Conservation (phyloP, 2,797 vertebrate genomes). For the Pseudopleuronectes americanus region DNA sequence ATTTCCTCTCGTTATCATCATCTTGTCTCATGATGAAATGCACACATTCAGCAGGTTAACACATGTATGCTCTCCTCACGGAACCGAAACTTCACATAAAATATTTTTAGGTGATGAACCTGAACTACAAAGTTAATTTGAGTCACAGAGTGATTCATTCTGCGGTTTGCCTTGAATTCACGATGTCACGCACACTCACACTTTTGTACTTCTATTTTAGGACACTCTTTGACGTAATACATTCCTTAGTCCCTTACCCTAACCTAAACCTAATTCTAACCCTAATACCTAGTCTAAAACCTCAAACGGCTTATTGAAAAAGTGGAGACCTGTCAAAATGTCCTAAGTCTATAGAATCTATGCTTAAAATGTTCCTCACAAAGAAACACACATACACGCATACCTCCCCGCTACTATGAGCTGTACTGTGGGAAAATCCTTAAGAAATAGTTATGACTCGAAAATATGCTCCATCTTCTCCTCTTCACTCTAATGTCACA, state of each 20-base stretch:
- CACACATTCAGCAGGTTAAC: too few relatives aligned
- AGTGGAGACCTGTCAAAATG: too few relatives aligned
- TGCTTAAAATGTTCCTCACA: too few relatives aligned
- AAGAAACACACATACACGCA: background rate
- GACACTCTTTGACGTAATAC: too few relatives aligned
- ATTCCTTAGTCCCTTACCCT: too few relatives aligned
- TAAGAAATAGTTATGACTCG: constrained; percentile 69
- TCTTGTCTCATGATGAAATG: background rate
- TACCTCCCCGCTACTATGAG: constrained; percentile 32
- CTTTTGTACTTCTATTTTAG: too few relatives aligned
- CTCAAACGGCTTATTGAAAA: too few relatives aligned
- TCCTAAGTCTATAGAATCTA: too few relatives aligned
- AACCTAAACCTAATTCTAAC: too few relatives aligned
- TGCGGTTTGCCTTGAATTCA: constrained; percentile 27
- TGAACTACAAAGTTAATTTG: constrained; percentile 1
- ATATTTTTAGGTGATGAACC: background rate
- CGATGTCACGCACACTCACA: constrained; percentile 5
- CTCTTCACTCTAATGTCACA: constrained; percentile 44
- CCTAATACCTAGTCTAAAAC: too few relatives aligned
- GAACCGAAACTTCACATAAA: background rate
- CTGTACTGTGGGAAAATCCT: constrained; percentile 78
- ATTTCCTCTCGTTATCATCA: background rate
- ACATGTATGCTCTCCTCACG: constrained; percentile 14
- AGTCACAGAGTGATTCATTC: constrained; percentile 39
- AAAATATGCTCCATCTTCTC: constrained; percentile 59